Percentiles rank a stretch among this genome's conserved stretches.
These are phyloP conservation scores for Erannis defoliaria DNA, from an alignment of 2,888 invertebrate species.

Conservation along the genomic window DNA sequence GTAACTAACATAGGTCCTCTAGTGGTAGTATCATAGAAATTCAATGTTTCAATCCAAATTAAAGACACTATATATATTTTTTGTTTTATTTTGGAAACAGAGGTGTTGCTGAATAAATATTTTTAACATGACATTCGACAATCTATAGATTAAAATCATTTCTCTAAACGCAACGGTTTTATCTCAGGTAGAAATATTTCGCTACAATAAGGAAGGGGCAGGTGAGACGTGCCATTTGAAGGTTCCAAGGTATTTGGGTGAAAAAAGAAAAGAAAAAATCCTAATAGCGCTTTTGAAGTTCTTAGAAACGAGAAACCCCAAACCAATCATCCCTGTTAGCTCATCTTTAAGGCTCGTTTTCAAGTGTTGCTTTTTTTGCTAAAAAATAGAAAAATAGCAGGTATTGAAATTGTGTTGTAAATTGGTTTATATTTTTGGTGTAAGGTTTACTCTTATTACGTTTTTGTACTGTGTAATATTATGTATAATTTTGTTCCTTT, in stretches of 20 bases:
- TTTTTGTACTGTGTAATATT: too few relatives aligned
- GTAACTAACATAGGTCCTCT: too few relatives aligned
- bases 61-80: too few relatives aligned
- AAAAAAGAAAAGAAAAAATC: slow-evolving; percentile 29
- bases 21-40: background rate
- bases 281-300: slow-evolving; percentile 7
- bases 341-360: background rate
- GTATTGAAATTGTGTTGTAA: too few relatives aligned
- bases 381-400: background rate
- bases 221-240: slow-evolving; percentile 43
- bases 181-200: slow-evolving; percentile 37
- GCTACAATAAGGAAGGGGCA: slow-evolving; percentile 38
- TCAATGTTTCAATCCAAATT: background rate
- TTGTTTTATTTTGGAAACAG: background rate
- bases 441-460: too few relatives aligned
- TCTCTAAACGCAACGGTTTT: slow-evolving; percentile 33
- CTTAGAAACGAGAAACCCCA: background rate
- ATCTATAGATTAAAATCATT: slow-evolving; percentile 15
- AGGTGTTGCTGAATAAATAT: background rate
- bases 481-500: too few relatives aligned
- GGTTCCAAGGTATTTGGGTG: slow-evolving; percentile 36
- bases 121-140: background rate
- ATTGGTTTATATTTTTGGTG: too few relatives aligned
- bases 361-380: background rate
- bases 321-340: background rate